Evolutionary conservation across 2,888 invertebrate species (phyloP).

Genomic region (Lepeophtheirus nordmannii): DNA sequence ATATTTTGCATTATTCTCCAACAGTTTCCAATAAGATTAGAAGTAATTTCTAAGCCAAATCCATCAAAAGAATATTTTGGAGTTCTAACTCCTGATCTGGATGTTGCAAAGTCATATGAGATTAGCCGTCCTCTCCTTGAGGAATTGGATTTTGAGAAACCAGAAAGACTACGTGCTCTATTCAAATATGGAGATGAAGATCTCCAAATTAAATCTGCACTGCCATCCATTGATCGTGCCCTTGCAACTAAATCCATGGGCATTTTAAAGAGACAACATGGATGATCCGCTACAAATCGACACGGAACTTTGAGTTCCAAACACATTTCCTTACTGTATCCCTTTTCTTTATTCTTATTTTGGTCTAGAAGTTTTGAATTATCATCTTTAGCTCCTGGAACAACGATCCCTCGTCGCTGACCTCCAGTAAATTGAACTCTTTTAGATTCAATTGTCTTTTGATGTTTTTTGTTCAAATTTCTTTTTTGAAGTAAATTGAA

Average conservation of each 20-base stretch:
- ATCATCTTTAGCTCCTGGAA: not conserved
- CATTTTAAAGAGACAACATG: conserved; percentile 13
- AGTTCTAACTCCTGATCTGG: not conserved
- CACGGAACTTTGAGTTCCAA: conserved; percentile 14
- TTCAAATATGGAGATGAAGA: not conserved
- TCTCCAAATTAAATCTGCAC: conserved; percentile 17
- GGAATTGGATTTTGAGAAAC: not conserved
- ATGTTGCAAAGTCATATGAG: not conserved
- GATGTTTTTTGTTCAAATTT: not conserved
- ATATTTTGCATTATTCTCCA: not conserved
- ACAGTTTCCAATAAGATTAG: not conserved
- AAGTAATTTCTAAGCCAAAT: not conserved
- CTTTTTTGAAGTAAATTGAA: no score
- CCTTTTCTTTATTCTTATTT: not conserved
- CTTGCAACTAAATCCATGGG: conserved; percentile 15
- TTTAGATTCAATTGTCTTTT: no score
- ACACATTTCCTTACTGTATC: not conserved
- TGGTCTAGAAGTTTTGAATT: not conserved
- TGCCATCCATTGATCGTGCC: conserved; percentile 9
- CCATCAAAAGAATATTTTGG: conserved; percentile 2
- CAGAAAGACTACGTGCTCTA: not conserved
- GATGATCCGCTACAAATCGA: conserved; percentile 15
- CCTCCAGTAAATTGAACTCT: not conserved
- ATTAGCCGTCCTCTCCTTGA: not conserved
- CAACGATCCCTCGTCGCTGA: conserved; percentile 3